These are phyloP conservation scores for Crocallis elinguaria DNA, from an alignment of 2,888 invertebrate species.

Conservation along the genomic window DNA sequence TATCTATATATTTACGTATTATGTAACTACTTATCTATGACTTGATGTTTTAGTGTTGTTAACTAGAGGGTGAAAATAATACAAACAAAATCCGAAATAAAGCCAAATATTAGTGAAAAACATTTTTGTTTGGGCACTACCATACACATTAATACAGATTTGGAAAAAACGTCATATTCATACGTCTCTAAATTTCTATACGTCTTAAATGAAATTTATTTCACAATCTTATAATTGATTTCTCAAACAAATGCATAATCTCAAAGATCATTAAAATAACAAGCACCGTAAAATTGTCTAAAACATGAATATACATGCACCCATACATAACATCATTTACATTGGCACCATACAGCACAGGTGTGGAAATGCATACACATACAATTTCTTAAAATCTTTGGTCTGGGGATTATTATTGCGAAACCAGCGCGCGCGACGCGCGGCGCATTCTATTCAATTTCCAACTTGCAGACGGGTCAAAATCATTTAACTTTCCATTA, in stretches of 20 bases:
- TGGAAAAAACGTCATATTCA: conserved; percentile 34
- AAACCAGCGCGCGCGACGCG: conserved; percentile 49
- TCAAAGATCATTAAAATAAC: conserved; percentile 48
- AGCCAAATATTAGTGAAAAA: conserved; percentile 42
- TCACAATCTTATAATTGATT: conserved; percentile 18
- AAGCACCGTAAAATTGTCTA: conserved; percentile 48
- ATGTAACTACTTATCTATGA: too few species aligned
- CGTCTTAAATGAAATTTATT: conserved; percentile 25
- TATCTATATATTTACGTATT: too few species aligned
- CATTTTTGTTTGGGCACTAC: conserved; percentile 38
- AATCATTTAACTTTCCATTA: conserved; percentile 28
- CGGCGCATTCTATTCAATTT: conserved; percentile 33
- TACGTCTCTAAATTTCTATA: conserved; percentile 21
- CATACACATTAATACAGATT: conserved; percentile 39
- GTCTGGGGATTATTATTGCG: conserved; percentile 70
- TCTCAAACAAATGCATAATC: conserved; percentile 42
- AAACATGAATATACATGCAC: conserved; percentile 40
- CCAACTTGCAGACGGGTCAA: conserved; percentile 37
- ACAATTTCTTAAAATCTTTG: conserved; percentile 70
- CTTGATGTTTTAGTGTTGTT: not conserved
- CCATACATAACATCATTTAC: conserved; percentile 47
- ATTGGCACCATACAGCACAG: conserved; percentile 69
- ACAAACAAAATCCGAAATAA: conserved; percentile 32
- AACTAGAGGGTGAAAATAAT: conserved; percentile 27
- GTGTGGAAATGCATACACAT: conserved; percentile 54